A percentile compares a stretch with the other conserved stretches of the same genome.
Conservation (phyloP, 2,113 vertebrate species). For the Ammodytes dubius region DNA sequence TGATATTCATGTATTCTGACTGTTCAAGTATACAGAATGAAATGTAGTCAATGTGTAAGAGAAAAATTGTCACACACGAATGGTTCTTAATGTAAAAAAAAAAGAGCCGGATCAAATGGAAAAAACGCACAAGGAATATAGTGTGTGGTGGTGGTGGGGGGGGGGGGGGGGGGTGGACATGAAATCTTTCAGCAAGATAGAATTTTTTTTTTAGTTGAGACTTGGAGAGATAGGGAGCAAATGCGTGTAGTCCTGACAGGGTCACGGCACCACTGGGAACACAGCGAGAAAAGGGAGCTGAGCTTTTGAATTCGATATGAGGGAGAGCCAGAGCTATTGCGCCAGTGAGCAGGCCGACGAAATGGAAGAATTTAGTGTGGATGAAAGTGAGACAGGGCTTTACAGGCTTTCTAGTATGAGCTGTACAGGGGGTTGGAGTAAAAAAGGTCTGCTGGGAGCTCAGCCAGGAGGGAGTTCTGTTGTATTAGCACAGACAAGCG, state of each 20-base stretch:
- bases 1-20: conserved; percentile 45
- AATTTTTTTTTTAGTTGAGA: conserved; percentile 15
- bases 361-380: conserved; percentile 63
- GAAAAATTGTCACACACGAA: conserved; percentile 9
- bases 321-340: conserved; percentile 5
- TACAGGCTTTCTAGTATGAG: conserved; percentile 39
- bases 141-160: background rate
- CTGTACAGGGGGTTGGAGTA: conserved; percentile 29
- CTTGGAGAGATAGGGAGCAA: conserved; percentile 35
- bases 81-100: conserved; percentile 3
- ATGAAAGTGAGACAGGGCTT: conserved; percentile 56
- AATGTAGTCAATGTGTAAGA: background rate
- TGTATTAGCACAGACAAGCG: conserved; percentile 38
- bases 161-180: conserved; percentile 17
- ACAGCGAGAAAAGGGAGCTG: conserved; percentile 28
- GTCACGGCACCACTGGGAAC: conserved; percentile 57
- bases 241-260: conserved; percentile 51
- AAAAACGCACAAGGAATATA: background rate
- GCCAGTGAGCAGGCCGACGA: conserved; percentile 33
- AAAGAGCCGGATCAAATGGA: conserved; percentile 6
- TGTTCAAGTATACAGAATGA: conserved; percentile 39
- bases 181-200: conserved; percentile 31
- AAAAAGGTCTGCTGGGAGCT: conserved; percentile 52
- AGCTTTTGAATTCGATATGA: conserved; percentile 58
- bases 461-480: conserved; percentile 54